phyloP scores from a whole-genome alignment of 2,888 invertebrate genomes.

The Rhamphomyia laevipes region DNA sequence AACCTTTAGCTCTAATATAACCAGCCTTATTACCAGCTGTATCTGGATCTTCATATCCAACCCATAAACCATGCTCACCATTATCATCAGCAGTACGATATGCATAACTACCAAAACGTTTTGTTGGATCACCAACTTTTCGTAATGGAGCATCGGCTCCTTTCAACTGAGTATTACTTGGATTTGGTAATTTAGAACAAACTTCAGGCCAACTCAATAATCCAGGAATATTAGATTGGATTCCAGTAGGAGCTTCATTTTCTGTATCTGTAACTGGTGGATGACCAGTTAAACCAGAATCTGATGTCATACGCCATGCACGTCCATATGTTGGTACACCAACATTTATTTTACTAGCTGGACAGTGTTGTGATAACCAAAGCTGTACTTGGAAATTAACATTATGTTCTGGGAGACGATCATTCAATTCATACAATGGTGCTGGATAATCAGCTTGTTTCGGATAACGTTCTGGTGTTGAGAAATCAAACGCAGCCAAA shows the following conservation, averaged over 20 bases:
- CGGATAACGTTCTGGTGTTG: conserved; percentile 60
- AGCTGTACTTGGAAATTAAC: conserved; percentile 52
- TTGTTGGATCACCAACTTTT: conserved; percentile 68
- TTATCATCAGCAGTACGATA: conserved; percentile 56
- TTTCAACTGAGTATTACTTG: conserved; percentile 48
- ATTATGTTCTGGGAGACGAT: conserved; percentile 56
- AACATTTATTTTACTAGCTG: conserved; percentile 55
- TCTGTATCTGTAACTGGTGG: conserved; percentile 58
- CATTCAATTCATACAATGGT: conserved; percentile 60
- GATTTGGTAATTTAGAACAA: conserved; percentile 59
- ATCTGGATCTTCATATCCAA: conserved; percentile 71
- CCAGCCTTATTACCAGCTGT: conserved; percentile 67
- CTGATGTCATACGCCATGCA: conserved; percentile 64
- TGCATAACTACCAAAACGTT: conserved; percentile 68
- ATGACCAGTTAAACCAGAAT: conserved; percentile 64
- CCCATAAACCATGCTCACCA: conserved; percentile 63
- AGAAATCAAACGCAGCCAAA: conserved; percentile 66
- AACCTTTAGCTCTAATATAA: conserved; percentile 57
- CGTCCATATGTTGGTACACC: conserved; percentile 62
- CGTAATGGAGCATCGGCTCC: conserved; percentile 53
- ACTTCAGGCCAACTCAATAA: conserved; percentile 68
- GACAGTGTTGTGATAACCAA: conserved; percentile 47
- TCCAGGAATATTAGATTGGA: conserved; percentile 58
- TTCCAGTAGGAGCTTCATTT: conserved; percentile 58
- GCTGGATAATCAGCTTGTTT: conserved; percentile 68